phyloP scores from a whole-genome alignment of 2,797 vertebrate genomes.

The Mionectes olivaceus region DNA sequence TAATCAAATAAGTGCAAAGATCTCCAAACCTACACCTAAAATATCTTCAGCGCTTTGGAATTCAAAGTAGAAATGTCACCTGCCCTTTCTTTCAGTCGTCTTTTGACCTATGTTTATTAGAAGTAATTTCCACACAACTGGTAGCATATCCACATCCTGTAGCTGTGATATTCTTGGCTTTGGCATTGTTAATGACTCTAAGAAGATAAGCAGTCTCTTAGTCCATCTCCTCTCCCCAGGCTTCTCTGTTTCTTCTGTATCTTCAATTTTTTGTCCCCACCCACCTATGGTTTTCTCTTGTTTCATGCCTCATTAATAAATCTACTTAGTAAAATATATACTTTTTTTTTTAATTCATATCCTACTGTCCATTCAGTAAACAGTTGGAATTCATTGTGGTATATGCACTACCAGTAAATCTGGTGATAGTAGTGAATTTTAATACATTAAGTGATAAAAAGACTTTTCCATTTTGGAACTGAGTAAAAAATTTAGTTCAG shows the following conservation, averaged over 20 bases:
- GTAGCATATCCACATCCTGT: not conserved
- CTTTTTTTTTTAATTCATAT: not conserved
- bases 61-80: not conserved
- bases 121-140: not conserved
- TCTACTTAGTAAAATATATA: not conserved
- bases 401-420: not conserved
- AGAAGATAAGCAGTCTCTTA: not conserved
- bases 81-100: not conserved
- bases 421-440: not conserved
- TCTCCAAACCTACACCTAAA: not conserved
- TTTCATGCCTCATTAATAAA: not conserved
- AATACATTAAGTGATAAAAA: not conserved
- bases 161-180: not conserved
- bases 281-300: not conserved
- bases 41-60: not conserved
- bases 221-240: not conserved
- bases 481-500: not conserved
- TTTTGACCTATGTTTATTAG: not conserved
- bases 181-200: not conserved
- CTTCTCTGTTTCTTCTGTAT: not conserved
- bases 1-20: not conserved
- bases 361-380: not conserved
- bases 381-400: not conserved
- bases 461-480: not conserved
- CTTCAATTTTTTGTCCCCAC: not conserved